Conservation (phyloP, 2,888 invertebrate species). For the Euzophera pinguis region DNA sequence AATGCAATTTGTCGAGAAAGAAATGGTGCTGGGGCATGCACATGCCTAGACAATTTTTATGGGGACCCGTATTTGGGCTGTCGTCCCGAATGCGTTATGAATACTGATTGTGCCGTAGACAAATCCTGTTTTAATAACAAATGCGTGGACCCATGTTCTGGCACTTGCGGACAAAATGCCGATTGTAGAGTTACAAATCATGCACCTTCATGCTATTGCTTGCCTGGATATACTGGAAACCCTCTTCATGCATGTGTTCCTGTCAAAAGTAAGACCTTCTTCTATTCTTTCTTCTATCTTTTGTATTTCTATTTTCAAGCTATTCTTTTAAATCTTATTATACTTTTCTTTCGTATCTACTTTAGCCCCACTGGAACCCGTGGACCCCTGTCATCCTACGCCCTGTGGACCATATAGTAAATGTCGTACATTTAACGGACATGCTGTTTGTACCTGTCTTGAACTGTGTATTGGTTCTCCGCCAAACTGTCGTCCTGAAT, state of each 20-base stretch:
- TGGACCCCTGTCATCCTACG: slow-evolving; percentile 86
- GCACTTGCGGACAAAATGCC: slow-evolving; percentile 88
- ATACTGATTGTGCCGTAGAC: slow-evolving; percentile 85
- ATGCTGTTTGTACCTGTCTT: slow-evolving; percentile 88
- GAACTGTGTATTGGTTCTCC: slow-evolving; percentile 87
- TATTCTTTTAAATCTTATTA: slow-evolving; percentile 41
- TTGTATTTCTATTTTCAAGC: slow-evolving; percentile 38
- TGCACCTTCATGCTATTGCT: slow-evolving; percentile 87
- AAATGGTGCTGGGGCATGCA: slow-evolving; percentile 87
- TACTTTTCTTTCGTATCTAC: slow-evolving; percentile 43
- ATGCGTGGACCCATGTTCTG: slow-evolving; percentile 88
- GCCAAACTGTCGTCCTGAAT: slow-evolving; percentile 88
- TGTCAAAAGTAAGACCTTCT: slow-evolving; percentile 80
- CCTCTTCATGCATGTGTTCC: slow-evolving; percentile 83
- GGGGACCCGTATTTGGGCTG: slow-evolving; percentile 90
- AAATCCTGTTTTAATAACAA: slow-evolving; percentile 88
- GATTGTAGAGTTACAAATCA: slow-evolving; percentile 88
- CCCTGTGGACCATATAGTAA: slow-evolving; percentile 90
- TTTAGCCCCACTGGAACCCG: slow-evolving; percentile 67
- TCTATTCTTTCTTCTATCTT: slow-evolving; percentile 55
- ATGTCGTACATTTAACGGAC: slow-evolving; percentile 84
- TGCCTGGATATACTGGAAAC: slow-evolving; percentile 85
- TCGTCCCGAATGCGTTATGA: slow-evolving; percentile 89
- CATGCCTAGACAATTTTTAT: slow-evolving; percentile 85
- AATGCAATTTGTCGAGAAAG: slow-evolving; percentile 88